Evolutionary conservation across 2,113 vertebrate species (phyloP).

Genomic region (Microtus pennsylvanicus): DNA sequence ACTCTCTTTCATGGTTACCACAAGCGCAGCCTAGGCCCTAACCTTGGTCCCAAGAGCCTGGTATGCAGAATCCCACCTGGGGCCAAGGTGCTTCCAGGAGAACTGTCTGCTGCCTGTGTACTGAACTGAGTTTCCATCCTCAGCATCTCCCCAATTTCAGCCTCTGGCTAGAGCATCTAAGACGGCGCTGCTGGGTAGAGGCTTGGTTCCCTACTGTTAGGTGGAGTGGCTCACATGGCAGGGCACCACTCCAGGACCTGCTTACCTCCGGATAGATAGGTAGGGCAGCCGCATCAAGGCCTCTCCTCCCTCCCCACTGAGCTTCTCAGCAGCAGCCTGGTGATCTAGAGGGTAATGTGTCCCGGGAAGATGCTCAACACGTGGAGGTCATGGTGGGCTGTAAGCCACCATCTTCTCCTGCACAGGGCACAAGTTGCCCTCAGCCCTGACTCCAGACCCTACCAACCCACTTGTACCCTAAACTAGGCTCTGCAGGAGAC

Average conservation of each 20-base stretch:
- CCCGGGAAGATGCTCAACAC: too few relatives aligned
- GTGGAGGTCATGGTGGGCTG: not conserved
- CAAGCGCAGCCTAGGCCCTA: too few relatives aligned
- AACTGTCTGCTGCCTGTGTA: too few relatives aligned
- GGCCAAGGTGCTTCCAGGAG: fast-evolving
- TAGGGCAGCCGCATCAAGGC: not conserved
- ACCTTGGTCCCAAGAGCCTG: not conserved
- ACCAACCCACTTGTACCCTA: not conserved
- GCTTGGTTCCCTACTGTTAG: not conserved
- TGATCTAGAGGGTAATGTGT: too few relatives aligned
- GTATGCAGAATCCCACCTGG: too few relatives aligned
- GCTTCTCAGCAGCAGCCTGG: not conserved
- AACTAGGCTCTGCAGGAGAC: not conserved
- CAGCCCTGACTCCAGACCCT: not conserved
- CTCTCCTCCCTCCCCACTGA: not conserved
- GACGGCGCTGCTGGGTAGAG: not conserved
- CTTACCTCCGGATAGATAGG: not conserved
- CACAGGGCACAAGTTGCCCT: not conserved
- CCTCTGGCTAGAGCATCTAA: not conserved
- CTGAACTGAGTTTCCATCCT: not conserved
- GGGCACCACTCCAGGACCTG: not conserved
- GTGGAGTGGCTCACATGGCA: too few relatives aligned
- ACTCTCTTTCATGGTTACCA: not conserved
- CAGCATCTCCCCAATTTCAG: not conserved
- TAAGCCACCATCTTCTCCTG: not conserved